Conservation (phyloP, 2,888 invertebrate genomes). For the Parthenolecanium corni region DNA sequence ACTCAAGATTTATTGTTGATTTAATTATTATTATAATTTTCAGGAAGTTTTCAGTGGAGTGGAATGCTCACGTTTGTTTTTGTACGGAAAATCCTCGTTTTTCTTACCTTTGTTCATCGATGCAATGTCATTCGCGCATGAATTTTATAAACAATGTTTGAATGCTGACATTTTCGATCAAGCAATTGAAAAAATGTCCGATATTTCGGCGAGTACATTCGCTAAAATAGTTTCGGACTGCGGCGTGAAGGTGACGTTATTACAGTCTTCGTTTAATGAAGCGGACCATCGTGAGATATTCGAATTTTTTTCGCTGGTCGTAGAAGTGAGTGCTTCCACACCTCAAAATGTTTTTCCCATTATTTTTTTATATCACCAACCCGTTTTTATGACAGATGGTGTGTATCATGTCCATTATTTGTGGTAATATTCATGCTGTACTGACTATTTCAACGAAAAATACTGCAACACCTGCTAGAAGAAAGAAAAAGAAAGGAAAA, state of each 20-base stretch:
- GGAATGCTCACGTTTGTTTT: conserved; percentile 9
- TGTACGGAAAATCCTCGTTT: conserved; percentile 13
- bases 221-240: conserved; percentile 11
- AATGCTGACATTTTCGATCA: neutral
- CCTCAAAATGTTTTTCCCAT: too few species aligned
- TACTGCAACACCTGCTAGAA: neutral
- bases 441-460: conserved; percentile 8
- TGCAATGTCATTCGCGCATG: conserved; percentile 14
- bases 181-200: conserved; percentile 10
- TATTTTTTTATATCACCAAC: neutral
- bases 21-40: neutral
- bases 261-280: neutral
- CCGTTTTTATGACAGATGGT: neutral
- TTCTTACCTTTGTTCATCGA: conserved; percentile 19
- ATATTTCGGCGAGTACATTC: neutral
- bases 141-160: conserved; percentile 19
- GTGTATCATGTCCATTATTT: conserved; percentile 13
- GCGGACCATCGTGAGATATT: conserved; percentile 9
- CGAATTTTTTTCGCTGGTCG: conserved; percentile 13
- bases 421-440: conserved; percentile 14
- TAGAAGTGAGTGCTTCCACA: conserved; percentile 3
- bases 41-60: conserved; percentile 18
- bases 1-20: neutral
- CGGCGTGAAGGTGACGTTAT: neutral
- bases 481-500: conserved; percentile 22